These are phyloP conservation scores for Calephelis virginiensis DNA, from an alignment of 1,140 invertebrate genomes.

Conservation along the genomic window DNA sequence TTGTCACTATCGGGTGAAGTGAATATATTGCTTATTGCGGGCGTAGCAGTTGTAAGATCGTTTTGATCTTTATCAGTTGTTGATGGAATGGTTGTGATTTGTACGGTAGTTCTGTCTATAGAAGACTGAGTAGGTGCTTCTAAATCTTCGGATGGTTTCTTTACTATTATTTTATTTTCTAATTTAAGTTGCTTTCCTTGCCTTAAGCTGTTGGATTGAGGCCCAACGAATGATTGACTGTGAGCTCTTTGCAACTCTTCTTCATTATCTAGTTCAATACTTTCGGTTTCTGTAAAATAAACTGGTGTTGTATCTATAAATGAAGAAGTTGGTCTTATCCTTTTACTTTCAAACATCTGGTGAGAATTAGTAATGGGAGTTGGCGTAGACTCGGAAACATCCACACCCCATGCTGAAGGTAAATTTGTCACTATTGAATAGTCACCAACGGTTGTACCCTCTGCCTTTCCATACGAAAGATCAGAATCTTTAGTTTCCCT, in stretches of 20 bases:
- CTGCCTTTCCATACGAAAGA: constrained; percentile 3
- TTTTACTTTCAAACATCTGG: constrained; percentile 65
- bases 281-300: constrained; percentile 64
- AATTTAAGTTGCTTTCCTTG: constrained; percentile 69
- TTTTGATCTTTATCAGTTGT: constrained; percentile 47
- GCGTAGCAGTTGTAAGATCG: constrained; percentile 42
- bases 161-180: constrained; percentile 49
- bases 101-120: constrained; percentile 52
- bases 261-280: constrained; percentile 71
- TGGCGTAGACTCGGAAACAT: constrained; percentile 45
- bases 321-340: constrained; percentile 47
- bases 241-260: constrained; percentile 76
- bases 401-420: constrained; percentile 63
- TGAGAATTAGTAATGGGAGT: constrained; percentile 45
- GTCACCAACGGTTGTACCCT: constrained; percentile 35
- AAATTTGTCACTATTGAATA: constrained; percentile 60
- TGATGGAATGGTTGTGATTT: constrained; percentile 36
- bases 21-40: constrained; percentile 47
- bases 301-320: constrained; percentile 47
- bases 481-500: not conserved
- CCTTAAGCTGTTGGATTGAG: constrained; percentile 58
- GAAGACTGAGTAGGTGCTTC: constrained; percentile 59
- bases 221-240: constrained; percentile 71
- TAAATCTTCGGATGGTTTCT: constrained; percentile 58
- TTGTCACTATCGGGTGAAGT: constrained; percentile 63